Evolutionary conservation across 2,113 vertebrate genomes (phyloP).

Genomic region (Ailuropoda melanoleuca): DNA sequence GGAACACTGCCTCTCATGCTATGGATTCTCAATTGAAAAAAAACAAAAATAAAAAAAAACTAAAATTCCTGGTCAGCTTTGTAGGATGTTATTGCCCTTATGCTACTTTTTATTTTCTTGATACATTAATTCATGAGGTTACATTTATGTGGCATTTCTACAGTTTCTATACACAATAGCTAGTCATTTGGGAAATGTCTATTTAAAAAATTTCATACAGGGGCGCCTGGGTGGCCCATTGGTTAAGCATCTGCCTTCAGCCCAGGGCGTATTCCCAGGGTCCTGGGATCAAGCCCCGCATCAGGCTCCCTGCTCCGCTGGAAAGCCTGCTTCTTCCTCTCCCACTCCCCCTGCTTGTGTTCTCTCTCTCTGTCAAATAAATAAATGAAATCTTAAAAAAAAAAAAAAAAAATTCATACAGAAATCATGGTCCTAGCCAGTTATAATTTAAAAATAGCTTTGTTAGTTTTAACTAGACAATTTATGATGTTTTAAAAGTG

Average conservation of each 20-base stretch:
- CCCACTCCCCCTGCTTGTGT: no score
- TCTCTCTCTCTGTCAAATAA: no score
- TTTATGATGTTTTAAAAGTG: not conserved
- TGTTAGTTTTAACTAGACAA: not conserved
- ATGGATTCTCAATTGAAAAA: not conserved
- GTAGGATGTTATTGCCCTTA: not conserved
- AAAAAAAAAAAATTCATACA: not conserved
- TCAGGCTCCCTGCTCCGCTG: no score
- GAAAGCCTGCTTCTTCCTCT: no score
- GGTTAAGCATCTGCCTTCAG: no score
- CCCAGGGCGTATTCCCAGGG: no score
- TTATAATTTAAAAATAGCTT: not conserved
- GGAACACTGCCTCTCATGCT: not conserved
- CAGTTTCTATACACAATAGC: not conserved
- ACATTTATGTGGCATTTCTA: constrained; percentile 27
- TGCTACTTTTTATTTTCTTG: not conserved
- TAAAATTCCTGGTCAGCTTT: not conserved
- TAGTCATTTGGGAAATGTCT: not conserved
- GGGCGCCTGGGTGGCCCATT: no score
- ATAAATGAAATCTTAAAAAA: no score
- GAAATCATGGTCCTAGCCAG: not conserved
- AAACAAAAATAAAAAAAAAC: not conserved
- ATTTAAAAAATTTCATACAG: not conserved
- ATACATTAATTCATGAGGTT: not conserved
- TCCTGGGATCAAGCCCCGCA: no score